Percentiles rank a stretch among this genome's conserved stretches.
Conservation (phyloP, 2,888 invertebrate species). For the Agrotis clavis region DNA sequence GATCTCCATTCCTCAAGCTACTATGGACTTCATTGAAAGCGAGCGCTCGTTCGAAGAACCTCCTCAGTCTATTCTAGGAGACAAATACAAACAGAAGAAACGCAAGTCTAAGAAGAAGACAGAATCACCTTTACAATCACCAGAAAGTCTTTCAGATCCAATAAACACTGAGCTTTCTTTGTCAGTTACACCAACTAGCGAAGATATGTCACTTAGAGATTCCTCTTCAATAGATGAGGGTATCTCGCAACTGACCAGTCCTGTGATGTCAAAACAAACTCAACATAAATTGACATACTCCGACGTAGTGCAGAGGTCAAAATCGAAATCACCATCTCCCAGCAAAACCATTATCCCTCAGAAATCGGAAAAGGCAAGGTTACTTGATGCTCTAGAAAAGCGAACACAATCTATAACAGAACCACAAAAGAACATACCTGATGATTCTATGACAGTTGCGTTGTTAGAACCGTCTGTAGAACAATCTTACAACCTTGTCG, state of each 20-base stretch:
- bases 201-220: slow-evolving; percentile 84
- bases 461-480: slow-evolving; percentile 85
- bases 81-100: slow-evolving; percentile 84
- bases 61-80: slow-evolving; percentile 77
- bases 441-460: slow-evolving; percentile 80
- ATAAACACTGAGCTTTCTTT: slow-evolving; percentile 88
- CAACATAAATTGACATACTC: slow-evolving; percentile 84
- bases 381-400: slow-evolving; percentile 83
- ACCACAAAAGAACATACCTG: slow-evolving; percentile 72
- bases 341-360: slow-evolving; percentile 77
- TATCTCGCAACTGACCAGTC: slow-evolving; percentile 84
- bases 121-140: slow-evolving; percentile 82
- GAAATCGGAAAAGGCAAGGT: slow-evolving; percentile 81
- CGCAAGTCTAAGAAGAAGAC: slow-evolving; percentile 84
- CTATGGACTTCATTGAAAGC: slow-evolving; percentile 82
- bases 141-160: slow-evolving; percentile 88
- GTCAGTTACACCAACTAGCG: slow-evolving; percentile 86
- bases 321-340: slow-evolving; percentile 89
- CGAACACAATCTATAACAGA: slow-evolving; percentile 80
- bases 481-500: slow-evolving; percentile 87
- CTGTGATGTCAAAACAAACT: slow-evolving; percentile 69
- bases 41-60: slow-evolving; percentile 80
- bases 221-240: slow-evolving; percentile 88
- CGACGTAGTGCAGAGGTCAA: slow-evolving; percentile 88
- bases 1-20: slow-evolving; percentile 89